phyloP scores from a whole-genome alignment of 2,113 vertebrate genomes.

The Prochilodus magdalenae region DNA sequence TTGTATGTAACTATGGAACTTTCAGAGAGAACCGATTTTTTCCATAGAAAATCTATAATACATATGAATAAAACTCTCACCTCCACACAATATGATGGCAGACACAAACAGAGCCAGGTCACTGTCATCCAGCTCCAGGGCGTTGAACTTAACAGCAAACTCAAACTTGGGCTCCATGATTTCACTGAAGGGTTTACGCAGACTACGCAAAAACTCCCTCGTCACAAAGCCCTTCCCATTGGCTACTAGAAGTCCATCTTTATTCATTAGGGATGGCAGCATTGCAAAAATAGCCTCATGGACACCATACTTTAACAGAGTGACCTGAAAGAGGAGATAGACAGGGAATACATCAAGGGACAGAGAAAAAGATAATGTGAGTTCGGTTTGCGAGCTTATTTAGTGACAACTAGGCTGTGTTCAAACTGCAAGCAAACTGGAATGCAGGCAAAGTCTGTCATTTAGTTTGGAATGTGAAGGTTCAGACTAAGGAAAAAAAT shows the following conservation, averaged over 20 bases:
- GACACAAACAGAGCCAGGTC: slow-evolving; percentile 98
- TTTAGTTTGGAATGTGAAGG: too few species aligned
- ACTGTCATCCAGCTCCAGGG: slow-evolving; percentile 95
- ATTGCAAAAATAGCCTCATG: slow-evolving; percentile 98
- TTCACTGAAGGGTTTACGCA: slow-evolving; percentile 93
- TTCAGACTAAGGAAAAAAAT: too few species aligned
- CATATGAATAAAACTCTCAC: slow-evolving; percentile 72
- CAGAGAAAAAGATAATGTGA: neutral
- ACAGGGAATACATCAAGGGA: neutral
- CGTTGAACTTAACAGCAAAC: slow-evolving; percentile 97
- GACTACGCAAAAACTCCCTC: slow-evolving; percentile 94
- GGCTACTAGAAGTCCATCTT: slow-evolving; percentile 95
- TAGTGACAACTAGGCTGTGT: neutral
- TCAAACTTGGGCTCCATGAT: slow-evolving; percentile 99
- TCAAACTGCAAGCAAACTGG: too few species aligned
- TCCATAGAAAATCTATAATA: too few species aligned
- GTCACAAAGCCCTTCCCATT: slow-evolving; percentile 96
- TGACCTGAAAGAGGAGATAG: slow-evolving; percentile 76
- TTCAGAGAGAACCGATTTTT: too few species aligned
- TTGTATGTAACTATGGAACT: too few species aligned
- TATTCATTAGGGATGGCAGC: slow-evolving; percentile 98
- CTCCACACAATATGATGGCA: slow-evolving; percentile 97
- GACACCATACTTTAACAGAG: slow-evolving; percentile 95
- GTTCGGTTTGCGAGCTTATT: neutral
- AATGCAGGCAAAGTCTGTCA: too few species aligned